Conservation (phyloP, 2,797 vertebrate genomes). For the Darevskia mixta region DNA sequence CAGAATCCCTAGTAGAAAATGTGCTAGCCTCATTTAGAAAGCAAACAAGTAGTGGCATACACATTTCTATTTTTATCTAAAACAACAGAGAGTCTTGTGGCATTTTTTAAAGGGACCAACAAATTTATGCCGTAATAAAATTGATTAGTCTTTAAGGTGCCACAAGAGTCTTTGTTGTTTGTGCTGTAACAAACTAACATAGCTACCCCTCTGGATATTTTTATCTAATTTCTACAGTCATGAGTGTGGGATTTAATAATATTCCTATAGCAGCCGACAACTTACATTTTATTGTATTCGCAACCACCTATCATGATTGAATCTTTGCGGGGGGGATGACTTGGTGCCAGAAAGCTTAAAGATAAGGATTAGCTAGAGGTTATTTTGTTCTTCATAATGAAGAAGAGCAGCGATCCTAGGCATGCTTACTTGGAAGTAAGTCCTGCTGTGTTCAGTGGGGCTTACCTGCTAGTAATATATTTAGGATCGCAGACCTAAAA, state of each 20-base stretch:
- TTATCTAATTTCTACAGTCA: constrained; percentile 3
- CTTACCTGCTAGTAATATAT: background rate
- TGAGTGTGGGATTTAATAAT: constrained; percentile 13
- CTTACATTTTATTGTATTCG: constrained; percentile 9
- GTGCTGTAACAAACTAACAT: no score
- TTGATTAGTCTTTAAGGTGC: no score
- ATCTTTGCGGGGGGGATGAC: background rate
- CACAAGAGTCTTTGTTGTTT: no score
- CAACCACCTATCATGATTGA: constrained; percentile 5
- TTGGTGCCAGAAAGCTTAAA: constrained; percentile 10
- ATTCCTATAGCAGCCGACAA: constrained; percentile 5
- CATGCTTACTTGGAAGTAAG: background rate
- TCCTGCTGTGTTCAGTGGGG: background rate
- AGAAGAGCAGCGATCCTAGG: background rate
- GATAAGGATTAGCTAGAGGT: constrained; percentile 3
- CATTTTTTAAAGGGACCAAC: no score
- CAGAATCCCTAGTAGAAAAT: constrained; percentile 6
- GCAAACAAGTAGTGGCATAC: background rate
- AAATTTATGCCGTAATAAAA: no score
- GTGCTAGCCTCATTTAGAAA: background rate
- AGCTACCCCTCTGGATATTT: background rate
- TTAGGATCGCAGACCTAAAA: background rate
- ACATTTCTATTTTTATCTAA: constrained; percentile 11
- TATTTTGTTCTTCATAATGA: constrained; percentile 11
- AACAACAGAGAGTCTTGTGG: no score